Percentiles rank a stretch among this genome's conserved stretches.
phyloP scores from a whole-genome alignment of 2,888 invertebrate species.

The Rugalucina vietnamica region DNA sequence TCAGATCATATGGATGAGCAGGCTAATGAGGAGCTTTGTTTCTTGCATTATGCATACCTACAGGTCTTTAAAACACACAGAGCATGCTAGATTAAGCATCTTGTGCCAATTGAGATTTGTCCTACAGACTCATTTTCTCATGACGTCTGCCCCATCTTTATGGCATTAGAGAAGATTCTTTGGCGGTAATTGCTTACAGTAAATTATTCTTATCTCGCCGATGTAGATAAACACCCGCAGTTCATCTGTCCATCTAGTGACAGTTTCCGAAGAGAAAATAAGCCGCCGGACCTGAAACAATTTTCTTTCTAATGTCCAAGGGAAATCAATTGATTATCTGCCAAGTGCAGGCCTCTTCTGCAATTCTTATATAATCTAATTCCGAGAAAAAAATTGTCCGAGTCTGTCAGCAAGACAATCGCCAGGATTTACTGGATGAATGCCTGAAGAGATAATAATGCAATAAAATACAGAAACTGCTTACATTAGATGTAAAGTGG shows the following conservation, averaged over 20 bases:
- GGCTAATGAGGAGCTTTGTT: too few relatives aligned
- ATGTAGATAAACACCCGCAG: too few relatives aligned
- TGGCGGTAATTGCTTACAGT: too few relatives aligned
- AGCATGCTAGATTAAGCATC: too few relatives aligned
- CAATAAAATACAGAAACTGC: background rate
- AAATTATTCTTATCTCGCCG: too few relatives aligned
- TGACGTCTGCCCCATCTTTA: too few relatives aligned
- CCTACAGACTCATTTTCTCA: too few relatives aligned
- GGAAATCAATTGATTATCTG: background rate
- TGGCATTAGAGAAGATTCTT: too few relatives aligned
- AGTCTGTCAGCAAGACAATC: background rate
- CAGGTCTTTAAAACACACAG: too few relatives aligned
- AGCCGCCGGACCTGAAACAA: background rate
- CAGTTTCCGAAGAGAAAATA: background rate
- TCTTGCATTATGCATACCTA: too few relatives aligned
- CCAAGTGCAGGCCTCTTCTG: background rate
- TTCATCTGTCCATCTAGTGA: background rate
- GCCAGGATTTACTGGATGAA: background rate
- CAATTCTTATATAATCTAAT: constrained; percentile 1
- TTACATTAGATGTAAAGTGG: background rate
- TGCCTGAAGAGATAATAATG: constrained; percentile 4
- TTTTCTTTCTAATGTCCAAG: background rate
- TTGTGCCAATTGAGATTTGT: too few relatives aligned
- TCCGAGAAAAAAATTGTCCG: background rate
- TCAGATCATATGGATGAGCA: too few relatives aligned